Percentiles rank a stretch among this genome's conserved stretches.
phyloP scores from a whole-genome alignment of 37 sponge, comb jelly and placozoan species.

The Cliona cf. orientalis region DNA sequence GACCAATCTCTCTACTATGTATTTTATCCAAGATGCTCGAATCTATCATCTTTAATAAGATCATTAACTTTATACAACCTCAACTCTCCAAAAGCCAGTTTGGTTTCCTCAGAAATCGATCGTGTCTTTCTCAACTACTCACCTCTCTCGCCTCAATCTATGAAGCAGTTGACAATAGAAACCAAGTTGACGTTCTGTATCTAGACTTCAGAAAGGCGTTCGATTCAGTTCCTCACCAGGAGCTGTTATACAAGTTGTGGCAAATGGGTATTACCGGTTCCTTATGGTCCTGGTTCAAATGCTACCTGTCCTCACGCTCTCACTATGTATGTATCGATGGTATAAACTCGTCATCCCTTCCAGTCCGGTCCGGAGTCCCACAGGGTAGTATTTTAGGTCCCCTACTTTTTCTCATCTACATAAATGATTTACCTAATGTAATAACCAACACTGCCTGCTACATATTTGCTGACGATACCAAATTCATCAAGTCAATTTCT shows the following conservation, averaged over 20 bases:
- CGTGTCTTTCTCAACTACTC: background rate
- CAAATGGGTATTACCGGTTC: background rate
- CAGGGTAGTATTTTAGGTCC: background rate
- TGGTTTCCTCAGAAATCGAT: background rate
- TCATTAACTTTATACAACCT: background rate
- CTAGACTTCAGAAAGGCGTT: background rate
- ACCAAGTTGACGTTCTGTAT: background rate
- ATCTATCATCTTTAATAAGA: background rate
- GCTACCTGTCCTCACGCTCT: background rate
- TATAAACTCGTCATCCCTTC: background rate
- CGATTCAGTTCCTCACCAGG: background rate
- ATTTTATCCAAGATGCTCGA: background rate
- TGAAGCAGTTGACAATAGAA: background rate
- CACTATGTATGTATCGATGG: background rate
- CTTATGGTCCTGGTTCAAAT: background rate
- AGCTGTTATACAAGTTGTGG: background rate
- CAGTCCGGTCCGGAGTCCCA: too few species aligned
- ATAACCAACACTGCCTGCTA: background rate
- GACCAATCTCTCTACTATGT: conserved; percentile 7
- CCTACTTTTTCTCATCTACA: background rate
- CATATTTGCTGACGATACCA: background rate
- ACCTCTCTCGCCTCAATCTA: background rate
- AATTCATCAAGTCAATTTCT: background rate
- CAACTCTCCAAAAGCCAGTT: background rate
- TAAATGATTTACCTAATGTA: background rate